These are phyloP conservation scores for Ophion ellenae DNA, from an alignment of 2,888 invertebrate genomes.

Conservation along the genomic window DNA sequence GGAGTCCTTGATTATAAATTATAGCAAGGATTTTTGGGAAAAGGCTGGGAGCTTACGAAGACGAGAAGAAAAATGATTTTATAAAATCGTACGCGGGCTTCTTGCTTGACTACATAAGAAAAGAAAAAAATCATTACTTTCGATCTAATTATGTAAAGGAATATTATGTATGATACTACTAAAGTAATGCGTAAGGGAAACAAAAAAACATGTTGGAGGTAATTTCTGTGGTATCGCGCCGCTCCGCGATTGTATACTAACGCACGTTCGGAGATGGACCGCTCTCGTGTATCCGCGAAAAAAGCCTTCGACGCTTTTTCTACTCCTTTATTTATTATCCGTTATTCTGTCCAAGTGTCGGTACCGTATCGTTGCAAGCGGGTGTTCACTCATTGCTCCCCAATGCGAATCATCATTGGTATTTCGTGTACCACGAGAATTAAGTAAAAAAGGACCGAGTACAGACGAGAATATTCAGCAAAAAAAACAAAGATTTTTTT, in stretches of 20 bases:
- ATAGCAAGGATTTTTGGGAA: slow-evolving; percentile 72
- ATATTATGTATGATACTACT: slow-evolving; percentile 77
- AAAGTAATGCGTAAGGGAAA: slow-evolving; percentile 67
- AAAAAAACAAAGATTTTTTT: slow-evolving; percentile 6
- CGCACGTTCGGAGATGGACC: not conserved
- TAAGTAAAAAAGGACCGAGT: not conserved
- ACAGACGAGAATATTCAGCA: not conserved
- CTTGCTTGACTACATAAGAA: slow-evolving; percentile 74
- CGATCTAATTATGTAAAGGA: slow-evolving; percentile 76
- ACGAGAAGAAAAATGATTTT: slow-evolving; percentile 48
- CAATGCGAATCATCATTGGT: not conserved
- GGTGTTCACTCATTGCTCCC: not conserved
- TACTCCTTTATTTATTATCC: slow-evolving; percentile 1
- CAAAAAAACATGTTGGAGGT: slow-evolving; percentile 69
- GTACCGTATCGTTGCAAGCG: not conserved
- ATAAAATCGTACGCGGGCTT: slow-evolving; percentile 73
- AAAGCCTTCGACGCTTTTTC: slow-evolving; percentile 23
- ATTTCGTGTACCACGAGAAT: not conserved
- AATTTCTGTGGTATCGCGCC: slow-evolving; percentile 69
- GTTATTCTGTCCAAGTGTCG: not conserved
- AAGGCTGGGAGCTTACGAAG: slow-evolving; percentile 60
- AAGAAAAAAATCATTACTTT: slow-evolving; percentile 69
- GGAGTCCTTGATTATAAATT: slow-evolving; percentile 70
- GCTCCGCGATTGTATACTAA: slow-evolving; percentile 63
- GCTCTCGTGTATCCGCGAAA: slow-evolving; percentile 3